phyloP scores from a whole-genome alignment of 1,140 invertebrate genomes.

The Sinonovacula constricta region DNA sequence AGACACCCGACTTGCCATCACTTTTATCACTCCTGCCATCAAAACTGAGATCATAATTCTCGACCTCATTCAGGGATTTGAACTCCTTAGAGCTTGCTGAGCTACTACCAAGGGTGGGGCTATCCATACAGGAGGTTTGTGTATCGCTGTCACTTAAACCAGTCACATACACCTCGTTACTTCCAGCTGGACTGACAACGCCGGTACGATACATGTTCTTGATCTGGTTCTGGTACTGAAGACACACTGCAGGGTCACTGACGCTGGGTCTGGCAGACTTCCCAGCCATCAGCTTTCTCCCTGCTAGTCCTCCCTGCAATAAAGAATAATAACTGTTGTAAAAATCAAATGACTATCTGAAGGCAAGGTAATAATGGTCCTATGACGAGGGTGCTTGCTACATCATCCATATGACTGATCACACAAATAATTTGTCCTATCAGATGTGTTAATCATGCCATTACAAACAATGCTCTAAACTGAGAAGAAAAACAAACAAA shows the following conservation, averaged over 20 bases:
- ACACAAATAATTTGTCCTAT: too few relatives aligned
- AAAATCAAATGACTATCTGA: not conserved
- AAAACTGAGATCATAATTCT: constrained; percentile 45
- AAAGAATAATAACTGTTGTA: too few relatives aligned
- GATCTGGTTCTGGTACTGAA: constrained; percentile 71
- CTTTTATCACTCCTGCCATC: constrained; percentile 44
- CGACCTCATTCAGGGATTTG: constrained; percentile 10
- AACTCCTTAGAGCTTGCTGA: constrained; percentile 54
- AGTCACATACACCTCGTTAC: constrained; percentile 30
- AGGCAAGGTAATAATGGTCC: not conserved
- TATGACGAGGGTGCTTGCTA: too few relatives aligned
- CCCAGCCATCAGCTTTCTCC: constrained; percentile 48
- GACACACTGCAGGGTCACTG: constrained; percentile 65
- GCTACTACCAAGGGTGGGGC: constrained; percentile 40
- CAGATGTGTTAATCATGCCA: too few relatives aligned
- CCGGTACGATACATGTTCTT: constrained; percentile 67
- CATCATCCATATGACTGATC: too few relatives aligned
- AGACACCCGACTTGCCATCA: not conserved
- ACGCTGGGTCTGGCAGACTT: constrained; percentile 27
- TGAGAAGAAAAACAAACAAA: too few relatives aligned
- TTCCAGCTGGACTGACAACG: constrained; percentile 18
- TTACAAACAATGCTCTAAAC: too few relatives aligned
- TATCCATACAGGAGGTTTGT: constrained; percentile 44
- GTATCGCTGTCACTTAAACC: constrained; percentile 59
- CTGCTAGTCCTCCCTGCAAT: constrained; percentile 64